Base-by-base conservation (phyloP, 2,113 vertebrate species). In the Dromas ardeola region DNA sequence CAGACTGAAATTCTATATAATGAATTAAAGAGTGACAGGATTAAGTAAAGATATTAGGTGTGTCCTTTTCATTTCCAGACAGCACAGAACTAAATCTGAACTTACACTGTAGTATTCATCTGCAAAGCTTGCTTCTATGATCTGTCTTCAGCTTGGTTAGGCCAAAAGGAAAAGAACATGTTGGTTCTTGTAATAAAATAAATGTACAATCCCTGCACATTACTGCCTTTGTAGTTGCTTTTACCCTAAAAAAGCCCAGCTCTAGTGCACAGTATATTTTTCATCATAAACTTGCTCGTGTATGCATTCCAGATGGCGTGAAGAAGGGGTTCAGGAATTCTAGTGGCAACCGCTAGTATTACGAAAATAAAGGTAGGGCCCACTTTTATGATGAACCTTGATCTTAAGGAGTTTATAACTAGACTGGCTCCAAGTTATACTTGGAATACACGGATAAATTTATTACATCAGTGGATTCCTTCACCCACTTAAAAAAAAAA, bases 331-430 rank as follows among this genome's bases (percentile, higher is more conserved):
- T 94, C 90, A 96, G 95, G 92, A 96, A 97, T 95, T 96, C 87
- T 96, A 69, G 95, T 94, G 94, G 93, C 95, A 96, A 95, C 93
- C 30, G 9, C 92, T 50, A 91, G 71, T 19, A 94, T 86, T 96
- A 94, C n/a, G 15, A 97, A 97, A 97, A 96, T 90, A 94, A 87
- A 96, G 91, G 96, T 93, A 96, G 65, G 94, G 96, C 90, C 88
- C 76, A 61, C 91, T 97, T 96, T 97, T 97, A 97, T 90, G 82
- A 88, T 92, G 94, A 97, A 96, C 90, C 96, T 97, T 98, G 97
- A 96, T 97, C 96, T 97, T 93, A 94, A 97, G 94, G 95, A 97
- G 91, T 97, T 97, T 97, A 96, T 97, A 97, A 96, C 83, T 65
- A 91, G 52, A 11, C 81, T 95, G 91, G 93, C 94, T 97, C 96